These are phyloP conservation scores for Mixornis gularis DNA, from an alignment of 2,113 vertebrate species.

Conservation along the genomic window DNA sequence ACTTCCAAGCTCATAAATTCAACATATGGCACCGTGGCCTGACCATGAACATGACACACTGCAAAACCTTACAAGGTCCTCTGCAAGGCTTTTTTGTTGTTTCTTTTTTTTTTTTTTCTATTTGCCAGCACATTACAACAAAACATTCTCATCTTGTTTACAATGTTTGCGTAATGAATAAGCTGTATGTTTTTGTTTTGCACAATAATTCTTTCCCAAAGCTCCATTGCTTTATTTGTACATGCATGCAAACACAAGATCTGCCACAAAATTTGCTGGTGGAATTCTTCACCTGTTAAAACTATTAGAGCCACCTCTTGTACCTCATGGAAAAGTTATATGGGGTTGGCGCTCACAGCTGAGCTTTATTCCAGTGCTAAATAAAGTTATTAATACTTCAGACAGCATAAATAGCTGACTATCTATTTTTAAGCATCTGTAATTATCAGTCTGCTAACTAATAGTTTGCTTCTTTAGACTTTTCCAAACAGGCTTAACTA, in stretches of 20 bases:
- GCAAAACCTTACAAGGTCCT: background rate
- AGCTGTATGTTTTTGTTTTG: background rate
- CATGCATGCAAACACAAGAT: background rate
- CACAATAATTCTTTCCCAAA: background rate
- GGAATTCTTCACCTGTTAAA: background rate
- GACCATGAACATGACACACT: background rate
- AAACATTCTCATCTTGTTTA: background rate
- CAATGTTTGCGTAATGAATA: background rate
- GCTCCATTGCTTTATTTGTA: background rate
- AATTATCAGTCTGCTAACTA: constrained; percentile 31
- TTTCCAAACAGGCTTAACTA: background rate
- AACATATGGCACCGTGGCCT: background rate
- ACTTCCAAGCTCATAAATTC: background rate
- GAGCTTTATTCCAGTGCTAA: constrained; percentile 11
- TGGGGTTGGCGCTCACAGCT: background rate
- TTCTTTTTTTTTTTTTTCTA: background rate
- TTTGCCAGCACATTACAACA: background rate
- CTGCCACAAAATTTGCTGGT: background rate
- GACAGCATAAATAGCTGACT: background rate
- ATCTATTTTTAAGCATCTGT: constrained; percentile 9
- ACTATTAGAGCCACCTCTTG: background rate
- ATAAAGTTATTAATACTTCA: constrained; percentile 31
- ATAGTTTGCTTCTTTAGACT: background rate
- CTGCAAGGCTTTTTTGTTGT: background rate
- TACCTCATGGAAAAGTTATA: background rate